These are phyloP conservation scores for Pharmacophagus antenor DNA, from an alignment of 2,888 invertebrate species.

Conservation along the genomic window DNA sequence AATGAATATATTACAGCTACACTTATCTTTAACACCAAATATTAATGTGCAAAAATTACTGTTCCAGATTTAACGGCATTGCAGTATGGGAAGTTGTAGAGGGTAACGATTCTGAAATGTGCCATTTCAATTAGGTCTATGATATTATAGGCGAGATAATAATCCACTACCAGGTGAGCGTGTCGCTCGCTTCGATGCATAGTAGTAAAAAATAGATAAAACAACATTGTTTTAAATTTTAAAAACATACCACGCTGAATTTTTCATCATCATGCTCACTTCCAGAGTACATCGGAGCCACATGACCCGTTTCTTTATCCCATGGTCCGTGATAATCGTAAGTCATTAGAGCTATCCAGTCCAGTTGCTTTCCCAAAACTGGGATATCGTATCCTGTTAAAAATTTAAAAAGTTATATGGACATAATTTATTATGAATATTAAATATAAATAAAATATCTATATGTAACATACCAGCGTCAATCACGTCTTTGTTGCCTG, in stretches of 20 bases:
- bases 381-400: conserved; percentile 86
- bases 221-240: neutral
- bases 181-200: neutral
- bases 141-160: neutral
- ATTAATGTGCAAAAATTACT: neutral
- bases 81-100: neutral
- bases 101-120: too few relatives aligned
- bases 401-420: neutral
- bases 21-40: neutral
- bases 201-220: neutral
- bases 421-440: neutral
- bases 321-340: conserved; percentile 96
- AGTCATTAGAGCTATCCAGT: conserved; percentile 95
- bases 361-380: conserved; percentile 86
- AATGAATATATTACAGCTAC: too few relatives aligned
- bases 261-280: conserved; percentile 87
- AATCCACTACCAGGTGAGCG: neutral
- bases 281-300: conserved; percentile 91
- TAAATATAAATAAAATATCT: neutral
- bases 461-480: conserved; percentile 83
- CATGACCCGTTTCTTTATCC: conserved; percentile 94
- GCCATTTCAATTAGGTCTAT: neutral
- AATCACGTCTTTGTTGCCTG: conserved; percentile 90
- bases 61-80: neutral
- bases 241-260: conserved; percentile 85